These are phyloP conservation scores for Electrona antarctica DNA, from an alignment of 2,113 vertebrate species.

Conservation along the genomic window DNA sequence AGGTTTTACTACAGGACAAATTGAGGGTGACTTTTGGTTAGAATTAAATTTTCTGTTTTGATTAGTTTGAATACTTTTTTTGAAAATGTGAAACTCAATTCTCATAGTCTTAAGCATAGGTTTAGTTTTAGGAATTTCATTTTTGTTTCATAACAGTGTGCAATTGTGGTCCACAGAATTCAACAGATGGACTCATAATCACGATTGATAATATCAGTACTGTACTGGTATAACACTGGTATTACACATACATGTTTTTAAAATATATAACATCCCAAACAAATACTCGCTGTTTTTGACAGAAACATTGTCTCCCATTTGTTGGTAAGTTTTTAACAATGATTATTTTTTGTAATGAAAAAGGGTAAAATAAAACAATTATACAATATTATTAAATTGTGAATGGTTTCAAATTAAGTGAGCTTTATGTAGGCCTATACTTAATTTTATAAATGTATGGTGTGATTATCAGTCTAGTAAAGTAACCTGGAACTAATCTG, in stretches of 20 bases:
- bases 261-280: neutral
- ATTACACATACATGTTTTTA: neutral
- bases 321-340: too few species aligned
- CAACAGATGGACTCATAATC: too few species aligned
- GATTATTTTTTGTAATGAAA: too few species aligned
- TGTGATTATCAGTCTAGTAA: neutral
- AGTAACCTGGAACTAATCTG: neutral
- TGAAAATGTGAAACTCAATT: conserved; percentile 6
- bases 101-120: neutral
- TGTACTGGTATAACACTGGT: too few species aligned
- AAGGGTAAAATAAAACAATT: too few species aligned
- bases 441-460: neutral
- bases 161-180: too few species aligned
- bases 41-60: neutral
- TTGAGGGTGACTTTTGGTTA: neutral
- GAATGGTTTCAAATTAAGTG: too few species aligned
- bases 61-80: conserved; percentile 1
- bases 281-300: neutral
- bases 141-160: conserved; percentile 1
- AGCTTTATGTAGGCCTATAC: too few species aligned
- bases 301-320: too few species aligned
- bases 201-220: too few species aligned
- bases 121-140: neutral
- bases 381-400: too few species aligned
- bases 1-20: neutral